Evolutionary conservation across 2,797 vertebrate species (phyloP), one percentile per base, ranked within the genome.

Genomic region (Pantherophis vulpinus): DNA sequence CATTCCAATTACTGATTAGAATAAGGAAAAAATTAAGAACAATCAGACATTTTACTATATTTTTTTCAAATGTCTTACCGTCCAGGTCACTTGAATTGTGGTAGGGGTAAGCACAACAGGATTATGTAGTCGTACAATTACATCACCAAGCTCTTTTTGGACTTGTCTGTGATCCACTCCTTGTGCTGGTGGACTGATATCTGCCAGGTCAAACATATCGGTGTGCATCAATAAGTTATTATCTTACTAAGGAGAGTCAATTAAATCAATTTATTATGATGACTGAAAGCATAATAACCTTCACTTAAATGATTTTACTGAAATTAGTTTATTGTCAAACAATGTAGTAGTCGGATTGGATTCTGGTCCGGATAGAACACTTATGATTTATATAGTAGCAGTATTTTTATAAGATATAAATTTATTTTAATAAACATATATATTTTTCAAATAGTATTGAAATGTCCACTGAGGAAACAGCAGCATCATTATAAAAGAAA

Each of bases 121-220:
- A 96, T 98, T 99, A 95, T 99, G 99, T 37, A 99, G 97, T 13
- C 99, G 98, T 54, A 99, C 98, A 58, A 99, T 98, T 95, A 99
- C 99, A 0, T 99, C 99, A 0, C 99, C 99, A 0, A 99, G 98
- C 89, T 99, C 99, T 93, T 99, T 99, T 97, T 99, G 99, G 0
- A 99, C 99, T 37, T 99, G 99, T 89, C 99, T 98, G 96, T 99
- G 99, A 97, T 99, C 99, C 37, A 99, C 99, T 56, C 99, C 99
- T 97, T 99, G 99, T 56, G 99, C 98, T 92, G 99, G 99, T 92
- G 99, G 99, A 95, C 99, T 99, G 96, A 99, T 99, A 97, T 99
- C 99, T 99, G 95, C 1, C 90, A 94, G 87, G 2, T 54, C 66
- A 96, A 89, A 87, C 63, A 88, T 11, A 95, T 2, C 94, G 0